Conservation (phyloP, 1,140 invertebrate genomes). For the Ceratosolen fusciceps region DNA sequence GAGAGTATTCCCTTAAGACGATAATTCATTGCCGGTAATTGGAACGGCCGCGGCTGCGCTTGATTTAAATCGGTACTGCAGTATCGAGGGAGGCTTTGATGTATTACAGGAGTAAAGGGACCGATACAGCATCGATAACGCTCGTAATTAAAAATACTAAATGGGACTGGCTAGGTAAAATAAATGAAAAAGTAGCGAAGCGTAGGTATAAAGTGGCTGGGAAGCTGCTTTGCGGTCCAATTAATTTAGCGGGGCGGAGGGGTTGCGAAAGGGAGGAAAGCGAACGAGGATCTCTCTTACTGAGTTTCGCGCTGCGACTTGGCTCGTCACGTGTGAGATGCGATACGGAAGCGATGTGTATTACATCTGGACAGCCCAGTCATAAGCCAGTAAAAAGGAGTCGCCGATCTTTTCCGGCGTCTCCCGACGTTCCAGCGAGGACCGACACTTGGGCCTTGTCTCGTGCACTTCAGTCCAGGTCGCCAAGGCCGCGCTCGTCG, state of each 20-base stretch:
- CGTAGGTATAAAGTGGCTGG: background rate
- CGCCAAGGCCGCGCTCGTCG: background rate
- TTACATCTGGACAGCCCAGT: background rate
- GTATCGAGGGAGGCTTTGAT: too few species aligned
- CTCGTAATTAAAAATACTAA: too few species aligned
- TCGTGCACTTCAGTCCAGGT: background rate
- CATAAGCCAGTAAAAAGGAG: slow-evolving; percentile 10
- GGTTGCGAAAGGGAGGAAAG: background rate
- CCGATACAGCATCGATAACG: too few species aligned
- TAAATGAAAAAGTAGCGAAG: background rate
- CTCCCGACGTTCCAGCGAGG: background rate
- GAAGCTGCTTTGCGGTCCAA: background rate
- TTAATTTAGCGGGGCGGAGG: background rate
- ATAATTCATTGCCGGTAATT: too few species aligned
- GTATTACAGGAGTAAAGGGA: too few species aligned
- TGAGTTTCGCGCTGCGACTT: background rate
- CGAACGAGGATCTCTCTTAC: background rate
- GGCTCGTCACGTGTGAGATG: background rate
- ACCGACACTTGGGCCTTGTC: background rate
- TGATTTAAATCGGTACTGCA: too few species aligned
- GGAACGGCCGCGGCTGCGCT: too few species aligned
- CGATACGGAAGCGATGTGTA: background rate
- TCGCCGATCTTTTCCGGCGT: background rate
- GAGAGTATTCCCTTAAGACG: too few species aligned
- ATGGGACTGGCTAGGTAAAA: background rate